phyloP scores from a whole-genome alignment of 1,140 invertebrate species.

The Rhagoletis zephyria region DNA sequence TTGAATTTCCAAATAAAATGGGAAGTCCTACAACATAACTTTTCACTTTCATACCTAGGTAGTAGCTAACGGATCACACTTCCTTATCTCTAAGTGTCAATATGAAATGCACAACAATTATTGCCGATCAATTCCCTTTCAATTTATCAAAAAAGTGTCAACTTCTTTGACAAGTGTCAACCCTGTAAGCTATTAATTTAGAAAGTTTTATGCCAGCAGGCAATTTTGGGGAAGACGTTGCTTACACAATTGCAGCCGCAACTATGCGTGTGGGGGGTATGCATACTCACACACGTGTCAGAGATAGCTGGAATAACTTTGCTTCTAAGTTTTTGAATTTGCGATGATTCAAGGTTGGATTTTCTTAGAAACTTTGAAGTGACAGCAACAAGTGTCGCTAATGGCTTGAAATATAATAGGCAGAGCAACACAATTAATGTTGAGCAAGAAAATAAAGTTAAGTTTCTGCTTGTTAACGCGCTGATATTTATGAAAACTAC shows the following conservation, averaged over 20 bases:
- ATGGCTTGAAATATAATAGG: background rate
- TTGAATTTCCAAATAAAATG: no score
- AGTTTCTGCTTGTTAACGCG: no score
- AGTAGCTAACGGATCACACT: no score
- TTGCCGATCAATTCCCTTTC: background rate
- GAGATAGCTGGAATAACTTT: background rate
- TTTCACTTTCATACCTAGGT: no score
- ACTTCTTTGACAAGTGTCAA: slow-evolving; percentile 24
- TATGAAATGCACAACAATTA: background rate
- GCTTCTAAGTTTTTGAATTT: background rate
- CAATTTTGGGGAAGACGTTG: background rate
- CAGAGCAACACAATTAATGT: background rate
- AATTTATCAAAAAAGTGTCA: slow-evolving; percentile 18
- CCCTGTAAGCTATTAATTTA: slow-evolving; percentile 48
- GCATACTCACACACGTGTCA: background rate
- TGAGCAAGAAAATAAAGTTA: no score
- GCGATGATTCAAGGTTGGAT: background rate
- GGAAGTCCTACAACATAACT: no score
- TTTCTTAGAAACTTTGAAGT: no score
- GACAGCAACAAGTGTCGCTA: no score
- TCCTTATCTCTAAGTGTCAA: no score
- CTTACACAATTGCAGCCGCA: background rate
- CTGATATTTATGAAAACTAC: no score
- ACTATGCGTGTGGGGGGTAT: background rate
- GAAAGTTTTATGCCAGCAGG: slow-evolving; percentile 40